Conservation (phyloP, 2,113 vertebrate species). For the Casuarius casuarius region DNA sequence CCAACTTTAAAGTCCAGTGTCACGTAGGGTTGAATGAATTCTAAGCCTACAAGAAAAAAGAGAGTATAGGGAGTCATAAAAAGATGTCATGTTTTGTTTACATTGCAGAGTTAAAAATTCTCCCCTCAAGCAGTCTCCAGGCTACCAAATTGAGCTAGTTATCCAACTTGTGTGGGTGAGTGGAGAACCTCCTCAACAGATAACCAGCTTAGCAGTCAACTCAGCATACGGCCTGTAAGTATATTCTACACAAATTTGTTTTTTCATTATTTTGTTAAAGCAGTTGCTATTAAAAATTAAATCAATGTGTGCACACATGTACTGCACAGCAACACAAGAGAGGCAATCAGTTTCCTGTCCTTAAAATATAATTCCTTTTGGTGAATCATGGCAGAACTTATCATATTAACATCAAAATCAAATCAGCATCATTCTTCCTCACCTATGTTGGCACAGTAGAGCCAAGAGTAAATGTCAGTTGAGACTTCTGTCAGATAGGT, state of each 20-base stretch:
- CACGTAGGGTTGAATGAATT: not conserved
- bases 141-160: slow-evolving; percentile 95
- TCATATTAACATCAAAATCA: not conserved
- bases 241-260: not conserved
- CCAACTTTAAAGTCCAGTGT: not conserved
- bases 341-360: not conserved
- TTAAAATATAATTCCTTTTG: not conserved
- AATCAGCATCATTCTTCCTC: not conserved
- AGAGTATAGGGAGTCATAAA: not conserved
- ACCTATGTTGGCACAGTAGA: not conserved
- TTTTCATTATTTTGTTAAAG: not conserved
- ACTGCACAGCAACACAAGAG: not conserved
- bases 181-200: slow-evolving; percentile 96
- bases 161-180: slow-evolving; percentile 97
- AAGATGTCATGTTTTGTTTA: slow-evolving; percentile 14
- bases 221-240: slow-evolving; percentile 97
- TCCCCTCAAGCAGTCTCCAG: slow-evolving; percentile 94
- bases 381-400: not conserved
- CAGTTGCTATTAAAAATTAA: not conserved
- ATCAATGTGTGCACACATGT: not conserved
- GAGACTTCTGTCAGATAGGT: not conserved
- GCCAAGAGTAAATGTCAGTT: not conserved
- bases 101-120: slow-evolving; percentile 91
- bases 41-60: not conserved
- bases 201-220: slow-evolving; percentile 94